phyloP scores from a whole-genome alignment of 2,113 vertebrate species.

The Dinomys branickii region DNA sequence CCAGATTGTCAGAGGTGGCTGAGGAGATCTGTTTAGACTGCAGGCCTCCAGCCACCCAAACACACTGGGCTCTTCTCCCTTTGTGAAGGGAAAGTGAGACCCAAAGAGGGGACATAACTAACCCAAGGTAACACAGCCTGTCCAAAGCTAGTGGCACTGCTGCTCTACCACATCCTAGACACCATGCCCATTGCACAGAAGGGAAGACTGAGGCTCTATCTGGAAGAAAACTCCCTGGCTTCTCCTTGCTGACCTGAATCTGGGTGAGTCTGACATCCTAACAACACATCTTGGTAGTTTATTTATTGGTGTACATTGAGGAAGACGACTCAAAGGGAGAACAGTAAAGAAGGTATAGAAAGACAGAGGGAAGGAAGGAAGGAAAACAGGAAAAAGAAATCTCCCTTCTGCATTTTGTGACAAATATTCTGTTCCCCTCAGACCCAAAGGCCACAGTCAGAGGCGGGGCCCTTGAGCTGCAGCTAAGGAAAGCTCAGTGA shows the following conservation, averaged over 20 bases:
- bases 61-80: neutral
- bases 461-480: accelerated
- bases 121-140: neutral
- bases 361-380: neutral
- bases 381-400: neutral
- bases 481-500: neutral
- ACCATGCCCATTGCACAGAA: neutral
- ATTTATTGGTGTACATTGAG: neutral
- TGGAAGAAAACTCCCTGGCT: accelerated
- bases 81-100: neutral
- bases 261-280: neutral
- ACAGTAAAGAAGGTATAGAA: neutral
- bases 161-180: accelerated
- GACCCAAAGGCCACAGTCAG: neutral
- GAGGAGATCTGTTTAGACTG: neutral
- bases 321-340: neutral
- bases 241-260: neutral
- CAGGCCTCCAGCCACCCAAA: neutral
- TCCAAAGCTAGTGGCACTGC: neutral
- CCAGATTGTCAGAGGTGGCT: neutral
- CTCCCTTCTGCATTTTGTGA: neutral
- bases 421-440: neutral
- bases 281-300: neutral
- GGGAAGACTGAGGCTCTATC: neutral
- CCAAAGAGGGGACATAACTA: accelerated